Evolutionary conservation across 2,113 vertebrate genomes (phyloP), one percentile per base, ranked within the genome.

Genomic region (Ascaphus truei): DNA sequence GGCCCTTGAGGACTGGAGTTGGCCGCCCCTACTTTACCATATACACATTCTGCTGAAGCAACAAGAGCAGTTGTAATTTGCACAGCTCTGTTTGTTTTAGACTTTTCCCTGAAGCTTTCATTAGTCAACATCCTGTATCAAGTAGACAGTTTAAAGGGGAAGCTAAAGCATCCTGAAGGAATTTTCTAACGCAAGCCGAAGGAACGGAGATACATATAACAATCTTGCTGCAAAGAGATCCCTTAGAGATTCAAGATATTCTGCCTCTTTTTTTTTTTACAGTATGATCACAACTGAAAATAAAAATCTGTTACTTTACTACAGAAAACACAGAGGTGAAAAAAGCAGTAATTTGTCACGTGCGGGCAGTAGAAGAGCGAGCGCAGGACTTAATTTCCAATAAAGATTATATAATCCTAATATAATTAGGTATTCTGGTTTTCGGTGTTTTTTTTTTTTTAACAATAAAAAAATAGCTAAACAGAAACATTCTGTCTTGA

Each of bases 151-250:
- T 4, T 10, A 64, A 39, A 7, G 26, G 1, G 18, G 9, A 1
- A 61, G 29, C 48, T 45, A 33, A 37, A 69, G 52, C 76, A 66
- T 72, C 20, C 57, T 65, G 50, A 58, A 75, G 37, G 60, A 75
- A 72, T 55, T 71, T 57, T 73, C 18, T 60, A 47, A 73, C 73
- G 13, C 68, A 41, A 62, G 39, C 1, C 8, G 2, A 20, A 36
- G 16, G n/a, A 52, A 71, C 26, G 15, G 45, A 72, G 20, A 43
- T 27, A 72, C 26, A 75, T 73, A 31, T 39, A n/a, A 2, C 1
- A 31, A n/a, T 60, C 11, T 47, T 9, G 2, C 33, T 77, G 9
- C 20, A 51, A 57, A 26, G 12, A 55, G 33, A 16, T 16, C 27
- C 60, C 61, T 61, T 25, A 47, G 68, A 76, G 47, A n/a, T 25